Evolutionary conservation across 2,113 vertebrate species (phyloP).

Genomic region (Orthonyx spaldingii): DNA sequence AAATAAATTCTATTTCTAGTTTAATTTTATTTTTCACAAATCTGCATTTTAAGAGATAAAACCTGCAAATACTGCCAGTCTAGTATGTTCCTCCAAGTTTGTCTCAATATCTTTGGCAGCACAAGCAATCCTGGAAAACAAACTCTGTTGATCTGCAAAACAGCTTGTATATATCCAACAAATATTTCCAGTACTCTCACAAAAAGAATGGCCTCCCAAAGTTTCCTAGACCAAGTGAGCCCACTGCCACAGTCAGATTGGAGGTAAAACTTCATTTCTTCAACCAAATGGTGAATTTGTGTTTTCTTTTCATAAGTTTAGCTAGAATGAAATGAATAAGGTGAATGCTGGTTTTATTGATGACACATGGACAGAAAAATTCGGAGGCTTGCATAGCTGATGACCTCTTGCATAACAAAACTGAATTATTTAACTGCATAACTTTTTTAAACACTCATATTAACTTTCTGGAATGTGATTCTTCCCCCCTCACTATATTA

Average conservation of each 20-base stretch:
- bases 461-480: background rate
- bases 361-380: background rate
- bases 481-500: background rate
- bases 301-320: background rate
- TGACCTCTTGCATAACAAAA: background rate
- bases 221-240: background rate
- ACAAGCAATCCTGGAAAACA: background rate
- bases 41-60: background rate
- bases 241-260: background rate
- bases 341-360: background rate
- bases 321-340: background rate
- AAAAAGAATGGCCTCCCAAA: background rate
- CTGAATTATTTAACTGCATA: background rate
- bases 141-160: background rate
- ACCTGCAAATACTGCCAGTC: background rate
- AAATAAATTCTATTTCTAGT: background rate
- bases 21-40: background rate
- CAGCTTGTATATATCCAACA: too few relatives aligned
- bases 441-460: background rate
- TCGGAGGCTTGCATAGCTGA: background rate
- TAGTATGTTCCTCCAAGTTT: background rate
- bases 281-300: background rate
- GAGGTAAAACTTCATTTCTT: background rate
- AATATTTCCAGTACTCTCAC: background rate
- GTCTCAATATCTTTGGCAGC: background rate